Base-by-base conservation (phyloP, 2,888 invertebrate genomes). In the Stratiomys singularior region DNA sequence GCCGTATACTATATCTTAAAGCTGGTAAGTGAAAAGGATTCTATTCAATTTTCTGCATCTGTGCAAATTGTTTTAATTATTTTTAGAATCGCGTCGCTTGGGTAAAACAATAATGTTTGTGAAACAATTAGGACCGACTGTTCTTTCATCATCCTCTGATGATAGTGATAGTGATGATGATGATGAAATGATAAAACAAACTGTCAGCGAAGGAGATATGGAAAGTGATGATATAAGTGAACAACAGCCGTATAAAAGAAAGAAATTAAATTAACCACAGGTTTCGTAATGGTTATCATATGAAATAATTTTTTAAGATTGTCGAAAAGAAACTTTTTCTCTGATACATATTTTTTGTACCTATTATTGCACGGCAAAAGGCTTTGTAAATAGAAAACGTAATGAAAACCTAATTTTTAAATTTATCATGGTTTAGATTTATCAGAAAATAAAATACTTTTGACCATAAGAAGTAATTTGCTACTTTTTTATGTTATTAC, bases 1-100 rank as follows among this genome's bases (percentile, higher is more conserved):
- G 92, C 82, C 88, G 91, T 44, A 88, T 88, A 82, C 88, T 93
- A 0, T 89, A 91, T 80, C 83, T 93, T 4, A 92, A 90, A 87
- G 91, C 93, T 80, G 90, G 93, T 90, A 88, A 88, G 84, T 88
- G 7, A 13, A 1, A 60, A 60, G 4, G 25, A 60, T 25, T 25
- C 21, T 13, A 21, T 18, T 46, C 27, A 44, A 46, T 27, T 15
- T 25, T 28, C 27, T 23, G n/a, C 7, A 52, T 13, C 9, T 44
- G 7, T 46, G 7, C 52, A 46, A 37, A 56, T 71, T n/a, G n/a
- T n/a, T n/a, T n/a, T n/a, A 56, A 46, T 78, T 21, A 1, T 67
- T 79, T 84, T 76, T 80, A 89, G 89, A 88, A 81, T 88, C 88
- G 0, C 85, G 90, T 28, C 85, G 88, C 37, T 82, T 88, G 79